A percentile compares a stretch with the other conserved stretches of the same genome.
Evolutionary conservation across 2,797 vertebrate species (phyloP).

Genomic region (Buphagus erythrorhynchus): DNA sequence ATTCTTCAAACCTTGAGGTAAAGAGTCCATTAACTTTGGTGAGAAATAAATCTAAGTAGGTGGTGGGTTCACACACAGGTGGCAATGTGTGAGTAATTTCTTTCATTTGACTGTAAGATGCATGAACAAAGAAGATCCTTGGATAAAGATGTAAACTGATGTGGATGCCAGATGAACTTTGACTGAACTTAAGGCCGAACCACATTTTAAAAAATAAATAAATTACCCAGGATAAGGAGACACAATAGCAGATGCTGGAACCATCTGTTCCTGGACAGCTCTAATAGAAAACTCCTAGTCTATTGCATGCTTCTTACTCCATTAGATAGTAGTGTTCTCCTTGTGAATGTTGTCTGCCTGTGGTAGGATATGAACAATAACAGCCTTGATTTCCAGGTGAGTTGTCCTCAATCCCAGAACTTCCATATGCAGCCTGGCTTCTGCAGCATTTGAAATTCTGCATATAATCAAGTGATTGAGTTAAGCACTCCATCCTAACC

Average conservation of each 20-base stretch:
- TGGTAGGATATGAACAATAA: not conserved
- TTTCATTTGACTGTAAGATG: constrained; percentile 33
- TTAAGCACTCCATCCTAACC: constrained; percentile 31
- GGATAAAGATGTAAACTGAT: constrained; percentile 39
- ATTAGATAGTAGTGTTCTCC: not conserved
- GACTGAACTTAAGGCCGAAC: constrained; percentile 36
- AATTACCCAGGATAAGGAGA: constrained; percentile 26
- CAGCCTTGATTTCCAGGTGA: not conserved
- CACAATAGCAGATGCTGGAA: constrained; percentile 49
- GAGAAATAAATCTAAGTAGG: constrained; percentile 37
- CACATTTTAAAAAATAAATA: constrained; percentile 33
- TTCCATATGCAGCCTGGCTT: not conserved
- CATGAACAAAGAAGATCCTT: constrained; percentile 44
- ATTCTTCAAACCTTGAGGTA: not conserved
- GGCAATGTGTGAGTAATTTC: constrained; percentile 39
- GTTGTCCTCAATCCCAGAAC: not conserved
- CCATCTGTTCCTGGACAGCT: constrained; percentile 51
- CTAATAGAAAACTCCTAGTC: constrained; percentile 35
- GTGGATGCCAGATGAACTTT: constrained; percentile 55
- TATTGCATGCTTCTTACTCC: not conserved
- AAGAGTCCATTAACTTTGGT: not conserved
- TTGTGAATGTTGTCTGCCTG: not conserved
- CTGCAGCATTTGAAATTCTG: constrained; percentile 29
- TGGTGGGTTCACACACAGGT: constrained; percentile 33
- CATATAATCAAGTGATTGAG: constrained; percentile 10